These are phyloP conservation scores for Gasterosteus nipponicus DNA, from an alignment of 2,113 vertebrate genomes.

Conservation along the genomic window DNA sequence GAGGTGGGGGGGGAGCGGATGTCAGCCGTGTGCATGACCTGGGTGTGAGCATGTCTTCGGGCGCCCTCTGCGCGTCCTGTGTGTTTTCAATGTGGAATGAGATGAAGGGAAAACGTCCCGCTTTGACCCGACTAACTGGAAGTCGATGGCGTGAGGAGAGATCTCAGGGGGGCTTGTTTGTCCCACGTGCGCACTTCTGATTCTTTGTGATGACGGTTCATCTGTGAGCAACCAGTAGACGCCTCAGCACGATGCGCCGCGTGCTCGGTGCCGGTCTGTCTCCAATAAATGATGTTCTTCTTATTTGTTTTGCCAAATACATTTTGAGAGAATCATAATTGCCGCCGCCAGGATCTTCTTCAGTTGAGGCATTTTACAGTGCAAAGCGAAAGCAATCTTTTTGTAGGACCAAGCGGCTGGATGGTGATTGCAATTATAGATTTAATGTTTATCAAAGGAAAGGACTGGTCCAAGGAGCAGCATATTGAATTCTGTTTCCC, in stretches of 20 bases:
- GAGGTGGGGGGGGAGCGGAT: conserved; percentile 50
- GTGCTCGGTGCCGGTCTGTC: neutral
- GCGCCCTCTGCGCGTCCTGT: conserved; percentile 55
- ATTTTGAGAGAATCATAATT: neutral
- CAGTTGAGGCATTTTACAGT: neutral
- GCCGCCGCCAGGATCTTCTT: neutral
- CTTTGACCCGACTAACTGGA: conserved; percentile 20
- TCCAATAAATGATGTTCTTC: neutral
- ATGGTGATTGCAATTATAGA: neutral
- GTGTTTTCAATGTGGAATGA: conserved; percentile 27
- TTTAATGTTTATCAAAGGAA: neutral
- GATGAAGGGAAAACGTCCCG: conserved; percentile 10
- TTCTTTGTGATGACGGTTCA: too few relatives aligned
- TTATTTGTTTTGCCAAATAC: neutral
- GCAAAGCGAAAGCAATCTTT: neutral
- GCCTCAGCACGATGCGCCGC: neutral
- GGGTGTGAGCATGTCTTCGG: conserved; percentile 58
- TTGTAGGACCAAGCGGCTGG: neutral
- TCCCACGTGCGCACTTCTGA: too few relatives aligned
- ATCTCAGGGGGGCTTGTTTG: neutral
- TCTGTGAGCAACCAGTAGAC: neutral
- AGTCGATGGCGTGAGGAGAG: neutral
- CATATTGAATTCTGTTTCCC: neutral
- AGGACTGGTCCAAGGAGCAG: neutral
- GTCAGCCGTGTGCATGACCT: conserved; percentile 59